Conservation (phyloP, 2,888 invertebrate species). For the Willowsia nigromaculata region DNA sequence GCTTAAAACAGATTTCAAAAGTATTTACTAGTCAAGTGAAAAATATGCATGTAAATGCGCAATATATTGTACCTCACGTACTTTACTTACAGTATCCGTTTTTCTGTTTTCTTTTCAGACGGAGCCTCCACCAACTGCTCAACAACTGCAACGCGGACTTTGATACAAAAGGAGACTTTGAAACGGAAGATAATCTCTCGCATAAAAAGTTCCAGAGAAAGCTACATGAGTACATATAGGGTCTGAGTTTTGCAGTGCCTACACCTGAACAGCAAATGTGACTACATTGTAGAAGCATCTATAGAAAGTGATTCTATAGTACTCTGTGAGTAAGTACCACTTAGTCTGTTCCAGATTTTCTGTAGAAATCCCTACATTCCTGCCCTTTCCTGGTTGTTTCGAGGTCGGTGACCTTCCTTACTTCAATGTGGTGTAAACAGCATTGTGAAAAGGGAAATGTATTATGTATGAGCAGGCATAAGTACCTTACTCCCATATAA, state of each 20-base stretch:
- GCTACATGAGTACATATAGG: not conserved
- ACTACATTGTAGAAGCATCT: not conserved
- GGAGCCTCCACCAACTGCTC: not conserved
- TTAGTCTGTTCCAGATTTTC: slow-evolving; percentile 45
- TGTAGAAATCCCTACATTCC: slow-evolving; percentile 19
- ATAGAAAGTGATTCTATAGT: not conserved
- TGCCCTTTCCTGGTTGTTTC: slow-evolving; percentile 59
- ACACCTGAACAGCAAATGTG: not conserved
- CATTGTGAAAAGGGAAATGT: not conserved
- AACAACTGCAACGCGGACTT: not conserved
- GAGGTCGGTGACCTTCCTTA: slow-evolving; percentile 68
- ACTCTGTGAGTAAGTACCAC: slow-evolving; percentile 6
- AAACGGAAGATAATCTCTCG: not conserved
- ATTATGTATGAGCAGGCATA: not conserved
- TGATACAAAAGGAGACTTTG: not conserved
- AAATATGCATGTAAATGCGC: no score
- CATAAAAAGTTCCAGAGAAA: not conserved
- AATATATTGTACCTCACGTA: no score
- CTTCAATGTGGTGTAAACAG: not conserved
- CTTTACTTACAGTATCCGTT: not conserved
- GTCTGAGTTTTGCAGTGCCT: not conserved
- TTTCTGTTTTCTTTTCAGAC: slow-evolving; percentile 22
- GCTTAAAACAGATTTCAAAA: not conserved
- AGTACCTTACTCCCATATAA: not conserved
- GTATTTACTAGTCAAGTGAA: no score